phyloP scores from a whole-genome alignment of 2,113 vertebrate species.

The Nasalis larvatus region DNA sequence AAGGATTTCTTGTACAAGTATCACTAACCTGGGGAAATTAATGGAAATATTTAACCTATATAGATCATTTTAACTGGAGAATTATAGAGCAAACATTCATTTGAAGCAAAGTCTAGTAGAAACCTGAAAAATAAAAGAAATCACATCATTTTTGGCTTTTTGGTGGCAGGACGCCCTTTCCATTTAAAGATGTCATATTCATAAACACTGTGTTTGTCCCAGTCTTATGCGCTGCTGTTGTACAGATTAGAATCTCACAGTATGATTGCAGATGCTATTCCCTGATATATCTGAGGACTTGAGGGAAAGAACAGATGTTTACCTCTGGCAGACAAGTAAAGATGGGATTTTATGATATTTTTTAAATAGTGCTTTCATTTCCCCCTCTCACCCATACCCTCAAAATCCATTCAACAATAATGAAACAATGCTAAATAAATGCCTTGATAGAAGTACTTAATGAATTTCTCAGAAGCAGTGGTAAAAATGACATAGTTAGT shows the following conservation, averaged over 20 bases:
- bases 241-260: background rate
- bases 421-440: background rate
- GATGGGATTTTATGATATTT: background rate
- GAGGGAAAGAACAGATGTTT: background rate
- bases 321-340: background rate
- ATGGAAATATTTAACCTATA: conserved; percentile 37
- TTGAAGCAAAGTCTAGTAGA: background rate
- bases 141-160: background rate
- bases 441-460: background rate
- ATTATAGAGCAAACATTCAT: conserved; percentile 23
- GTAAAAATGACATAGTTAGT: background rate
- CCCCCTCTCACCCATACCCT: background rate
- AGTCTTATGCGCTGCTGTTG: background rate
- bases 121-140: background rate
- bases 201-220: background rate
- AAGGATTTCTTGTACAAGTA: conserved; percentile 77
- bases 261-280: background rate
- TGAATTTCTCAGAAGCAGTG: background rate
- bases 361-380: background rate
- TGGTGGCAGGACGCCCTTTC: background rate
- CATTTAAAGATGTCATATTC: background rate
- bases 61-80: conserved; percentile 10
- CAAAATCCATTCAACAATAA: background rate
- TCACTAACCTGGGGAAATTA: conserved; percentile 79
- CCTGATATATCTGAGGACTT: background rate